Conservation (phyloP, 2,113 vertebrate genomes). For the Oncorhynchus tshawytscha region DNA sequence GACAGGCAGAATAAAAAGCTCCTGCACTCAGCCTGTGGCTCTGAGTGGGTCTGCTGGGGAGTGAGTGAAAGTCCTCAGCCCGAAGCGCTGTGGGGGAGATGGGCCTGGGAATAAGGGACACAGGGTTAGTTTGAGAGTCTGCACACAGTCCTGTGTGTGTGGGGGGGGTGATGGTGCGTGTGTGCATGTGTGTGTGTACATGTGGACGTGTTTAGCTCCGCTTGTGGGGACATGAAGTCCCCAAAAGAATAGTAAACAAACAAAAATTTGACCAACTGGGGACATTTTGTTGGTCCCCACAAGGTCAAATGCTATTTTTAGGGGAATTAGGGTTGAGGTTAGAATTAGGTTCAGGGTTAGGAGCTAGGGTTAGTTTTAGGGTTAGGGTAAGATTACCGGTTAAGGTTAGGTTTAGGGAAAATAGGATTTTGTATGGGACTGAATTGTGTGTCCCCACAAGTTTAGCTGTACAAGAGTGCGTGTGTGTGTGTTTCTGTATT, state of each 20-base stretch:
- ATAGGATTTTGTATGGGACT: too few relatives aligned
- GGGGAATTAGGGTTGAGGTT: too few relatives aligned
- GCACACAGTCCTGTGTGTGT: background rate
- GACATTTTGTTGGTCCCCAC: too few relatives aligned
- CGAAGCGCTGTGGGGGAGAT: background rate
- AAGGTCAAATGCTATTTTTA: too few relatives aligned
- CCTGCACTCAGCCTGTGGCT: constrained; percentile 1
- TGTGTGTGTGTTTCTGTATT: constrained; percentile 1
- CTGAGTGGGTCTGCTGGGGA: background rate
- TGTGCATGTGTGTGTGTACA: background rate
- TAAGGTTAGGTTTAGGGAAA: too few relatives aligned
- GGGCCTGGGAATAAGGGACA: background rate
- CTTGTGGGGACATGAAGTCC: too few relatives aligned
- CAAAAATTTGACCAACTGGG: too few relatives aligned
- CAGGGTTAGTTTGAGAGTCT: background rate
- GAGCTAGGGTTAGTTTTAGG: too few relatives aligned
- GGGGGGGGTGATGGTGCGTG: background rate
- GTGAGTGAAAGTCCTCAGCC: background rate
- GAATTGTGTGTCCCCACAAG: too few relatives aligned
- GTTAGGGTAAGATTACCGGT: too few relatives aligned
- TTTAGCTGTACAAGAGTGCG: background rate
- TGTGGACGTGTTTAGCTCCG: background rate
- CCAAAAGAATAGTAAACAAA: too few relatives aligned
- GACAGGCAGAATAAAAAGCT: background rate
- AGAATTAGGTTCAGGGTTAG: too few relatives aligned